Evolutionary conservation across 2,113 vertebrate species (phyloP).

Genomic region (Prunella fulvescens): DNA sequence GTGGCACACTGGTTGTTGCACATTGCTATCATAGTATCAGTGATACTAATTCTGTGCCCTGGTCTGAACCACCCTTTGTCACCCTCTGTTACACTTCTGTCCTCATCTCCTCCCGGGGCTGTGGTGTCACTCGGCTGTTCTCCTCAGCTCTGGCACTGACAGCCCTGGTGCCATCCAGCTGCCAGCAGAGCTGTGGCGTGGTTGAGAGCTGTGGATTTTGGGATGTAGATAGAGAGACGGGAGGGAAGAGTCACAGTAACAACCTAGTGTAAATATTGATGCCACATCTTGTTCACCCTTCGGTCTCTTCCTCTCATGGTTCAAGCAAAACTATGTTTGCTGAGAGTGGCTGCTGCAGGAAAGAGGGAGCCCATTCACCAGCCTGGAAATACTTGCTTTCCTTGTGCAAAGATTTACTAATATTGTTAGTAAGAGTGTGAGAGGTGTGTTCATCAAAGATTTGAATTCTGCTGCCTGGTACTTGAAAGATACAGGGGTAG

Average conservation of each 20-base stretch:
- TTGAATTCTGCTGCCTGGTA: not conserved
- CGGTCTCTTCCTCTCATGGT: not conserved
- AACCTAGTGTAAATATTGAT: not conserved
- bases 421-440: not conserved
- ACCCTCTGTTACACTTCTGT: not conserved
- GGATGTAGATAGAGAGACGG: not conserved
- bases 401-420: not conserved
- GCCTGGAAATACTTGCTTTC: not conserved
- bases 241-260: not conserved
- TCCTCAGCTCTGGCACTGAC: not conserved
- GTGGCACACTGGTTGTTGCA: not conserved
- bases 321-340: not conserved
- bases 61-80: not conserved
- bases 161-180: accelerated
- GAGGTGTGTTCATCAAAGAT: not conserved
- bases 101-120: not conserved
- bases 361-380: not conserved
- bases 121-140: not conserved
- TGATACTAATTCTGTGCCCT: not conserved
- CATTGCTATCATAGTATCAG: not conserved
- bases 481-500: not conserved
- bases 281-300: not conserved
- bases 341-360: not conserved
- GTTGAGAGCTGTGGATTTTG: not conserved
- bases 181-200: accelerated